These are phyloP conservation scores for Pseudomyrmex sp. DNA, from an alignment of 1,140 invertebrate species.

Conservation along the genomic window DNA sequence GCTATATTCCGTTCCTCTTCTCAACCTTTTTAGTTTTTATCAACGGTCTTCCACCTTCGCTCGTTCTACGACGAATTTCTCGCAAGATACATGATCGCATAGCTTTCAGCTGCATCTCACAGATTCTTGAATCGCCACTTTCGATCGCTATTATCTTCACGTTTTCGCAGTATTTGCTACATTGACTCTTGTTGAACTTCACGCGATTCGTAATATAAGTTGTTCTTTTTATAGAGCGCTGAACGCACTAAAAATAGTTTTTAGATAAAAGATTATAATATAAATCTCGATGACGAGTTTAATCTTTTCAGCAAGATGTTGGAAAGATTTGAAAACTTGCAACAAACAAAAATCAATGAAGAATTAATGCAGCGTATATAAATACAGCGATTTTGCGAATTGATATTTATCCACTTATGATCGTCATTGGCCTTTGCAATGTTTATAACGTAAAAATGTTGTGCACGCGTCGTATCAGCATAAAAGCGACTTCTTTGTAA, in stretches of 20 bases:
- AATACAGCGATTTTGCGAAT: slow-evolving; percentile 43
- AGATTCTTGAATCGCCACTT: slow-evolving; percentile 34
- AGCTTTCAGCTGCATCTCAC: slow-evolving; percentile 11
- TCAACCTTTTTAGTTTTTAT: slow-evolving; percentile 56
- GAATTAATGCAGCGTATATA: background rate
- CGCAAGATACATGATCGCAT: slow-evolving; percentile 38
- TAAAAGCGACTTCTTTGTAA: slow-evolving; percentile 52
- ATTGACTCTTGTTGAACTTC: slow-evolving; percentile 21
- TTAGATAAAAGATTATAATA: background rate
- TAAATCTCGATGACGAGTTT: background rate
- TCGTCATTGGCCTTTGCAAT: slow-evolving; percentile 42
- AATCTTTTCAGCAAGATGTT: background rate
- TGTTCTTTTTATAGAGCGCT: background rate
- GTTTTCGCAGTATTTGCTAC: background rate
- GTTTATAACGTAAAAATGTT: slow-evolving; percentile 49
- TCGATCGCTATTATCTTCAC: slow-evolving; percentile 35
- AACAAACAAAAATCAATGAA: background rate
- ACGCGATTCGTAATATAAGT: background rate
- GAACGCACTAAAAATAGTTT: background rate
- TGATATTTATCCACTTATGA: slow-evolving; percentile 39
- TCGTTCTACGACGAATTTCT: slow-evolving; percentile 44
- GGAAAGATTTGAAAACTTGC: background rate
- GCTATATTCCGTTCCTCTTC: slow-evolving; percentile 79
- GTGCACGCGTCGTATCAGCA: slow-evolving; percentile 43
- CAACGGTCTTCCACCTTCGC: slow-evolving; percentile 53